phyloP scores from a whole-genome alignment of 2,888 invertebrate species.

The Caenorhabditis doughertyi region DNA sequence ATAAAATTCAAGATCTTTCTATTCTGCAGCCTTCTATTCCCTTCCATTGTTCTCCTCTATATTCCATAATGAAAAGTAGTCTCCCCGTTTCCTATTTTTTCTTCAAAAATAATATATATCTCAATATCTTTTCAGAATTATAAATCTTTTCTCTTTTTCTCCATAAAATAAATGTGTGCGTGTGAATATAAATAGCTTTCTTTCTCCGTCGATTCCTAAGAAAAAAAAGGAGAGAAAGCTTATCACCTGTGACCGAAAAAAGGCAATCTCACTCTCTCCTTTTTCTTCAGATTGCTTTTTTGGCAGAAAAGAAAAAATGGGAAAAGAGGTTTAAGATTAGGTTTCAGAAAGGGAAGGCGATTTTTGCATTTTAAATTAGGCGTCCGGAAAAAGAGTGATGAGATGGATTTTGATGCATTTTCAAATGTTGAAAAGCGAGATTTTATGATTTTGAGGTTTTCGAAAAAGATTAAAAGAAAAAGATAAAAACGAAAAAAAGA shows the following conservation, averaged over 20 bases:
- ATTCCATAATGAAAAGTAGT: slow-evolving; percentile 4
- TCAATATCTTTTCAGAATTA: slow-evolving; percentile 5
- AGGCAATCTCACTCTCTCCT: neutral
- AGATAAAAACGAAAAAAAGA: no score
- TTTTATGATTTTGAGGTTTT: no score
- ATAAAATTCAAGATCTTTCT: neutral
- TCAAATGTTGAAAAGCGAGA: no score
- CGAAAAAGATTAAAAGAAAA: no score
- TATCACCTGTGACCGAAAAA: slow-evolving; percentile 38
- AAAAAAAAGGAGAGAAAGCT: slow-evolving; percentile 9
- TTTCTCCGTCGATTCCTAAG: neutral
- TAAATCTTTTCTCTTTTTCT: slow-evolving; percentile 18
- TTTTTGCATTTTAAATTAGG: slow-evolving; percentile 46
- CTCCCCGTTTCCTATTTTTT: neutral
- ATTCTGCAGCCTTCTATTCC: no score
- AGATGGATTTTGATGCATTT: no score
- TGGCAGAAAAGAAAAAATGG: slow-evolving; percentile 4
- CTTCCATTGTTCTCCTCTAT: no score
- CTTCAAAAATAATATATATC: neutral
- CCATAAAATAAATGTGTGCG: slow-evolving; percentile 48
- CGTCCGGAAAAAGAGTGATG: no score
- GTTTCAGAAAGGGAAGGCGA: slow-evolving; percentile 28
- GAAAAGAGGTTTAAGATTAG: slow-evolving; percentile 40
- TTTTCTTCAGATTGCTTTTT: slow-evolving; percentile 18
- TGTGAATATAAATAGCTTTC: slow-evolving; percentile 42